These are phyloP conservation scores for Orientallactaga bullata DNA, from an alignment of 2,113 vertebrate species.

Conservation along the genomic window DNA sequence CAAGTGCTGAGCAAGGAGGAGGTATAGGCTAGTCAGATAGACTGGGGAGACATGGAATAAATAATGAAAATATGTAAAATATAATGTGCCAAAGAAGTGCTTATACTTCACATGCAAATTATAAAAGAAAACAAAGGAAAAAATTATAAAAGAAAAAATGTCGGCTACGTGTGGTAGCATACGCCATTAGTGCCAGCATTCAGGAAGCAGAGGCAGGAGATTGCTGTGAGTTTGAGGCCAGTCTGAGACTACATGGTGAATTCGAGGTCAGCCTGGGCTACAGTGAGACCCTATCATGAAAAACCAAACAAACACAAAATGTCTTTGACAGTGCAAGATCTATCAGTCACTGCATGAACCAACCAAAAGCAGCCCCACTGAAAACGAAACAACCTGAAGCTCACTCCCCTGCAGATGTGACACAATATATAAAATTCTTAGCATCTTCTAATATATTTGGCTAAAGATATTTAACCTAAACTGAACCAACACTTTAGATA, in stretches of 20 bases:
- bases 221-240: too few species aligned
- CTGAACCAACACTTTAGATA: slow-evolving; percentile 42
- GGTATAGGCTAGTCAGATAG: background rate
- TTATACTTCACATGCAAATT: slow-evolving; percentile 3
- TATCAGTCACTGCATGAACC: background rate
- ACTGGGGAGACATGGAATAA: slow-evolving; percentile 2
- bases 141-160: too few species aligned
- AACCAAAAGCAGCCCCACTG: background rate
- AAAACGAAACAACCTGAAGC: slow-evolving; percentile 6
- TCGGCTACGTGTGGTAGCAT: too few species aligned
- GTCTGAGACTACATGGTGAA: too few species aligned
- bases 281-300: too few species aligned
- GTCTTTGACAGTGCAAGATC: background rate
- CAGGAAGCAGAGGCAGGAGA: too few species aligned
- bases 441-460: background rate
- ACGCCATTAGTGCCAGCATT: too few species aligned
- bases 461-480: slow-evolving; percentile 25
- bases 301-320: background rate
- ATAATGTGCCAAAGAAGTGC: slow-evolving; percentile 7
- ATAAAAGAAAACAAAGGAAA: background rate
- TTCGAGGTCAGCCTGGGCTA: too few species aligned
- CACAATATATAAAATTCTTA: slow-evolving; percentile 25
- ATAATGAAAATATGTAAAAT: background rate
- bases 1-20: background rate
- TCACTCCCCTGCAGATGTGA: background rate